Evolutionary conservation across 2,888 invertebrate genomes (phyloP).

Genomic region (Amphimallon solstitiale): DNA sequence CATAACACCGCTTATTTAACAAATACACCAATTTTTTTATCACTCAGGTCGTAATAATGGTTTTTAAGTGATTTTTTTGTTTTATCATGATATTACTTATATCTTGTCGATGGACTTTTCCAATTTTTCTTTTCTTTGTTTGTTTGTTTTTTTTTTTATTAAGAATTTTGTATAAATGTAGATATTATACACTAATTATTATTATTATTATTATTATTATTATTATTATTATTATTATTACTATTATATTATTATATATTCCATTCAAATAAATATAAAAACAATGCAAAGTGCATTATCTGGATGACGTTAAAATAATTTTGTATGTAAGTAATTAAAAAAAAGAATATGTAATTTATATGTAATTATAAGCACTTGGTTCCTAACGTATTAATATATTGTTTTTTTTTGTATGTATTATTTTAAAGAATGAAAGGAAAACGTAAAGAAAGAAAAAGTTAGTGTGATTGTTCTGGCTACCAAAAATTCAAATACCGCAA

Average conservation of each 20-base stretch:
- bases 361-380: constrained; percentile 63
- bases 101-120: constrained; percentile 38
- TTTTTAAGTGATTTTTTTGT: constrained; percentile 37
- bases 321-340: constrained; percentile 53
- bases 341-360: constrained; percentile 54
- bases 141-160: constrained; percentile 19
- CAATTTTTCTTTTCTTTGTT: neutral
- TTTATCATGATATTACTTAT: constrained; percentile 9
- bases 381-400: constrained; percentile 62
- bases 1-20: constrained; percentile 24
- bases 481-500: constrained; percentile 57
- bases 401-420: constrained; percentile 53
- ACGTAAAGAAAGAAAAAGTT: constrained; percentile 27
- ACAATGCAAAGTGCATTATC: constrained; percentile 52
- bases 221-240: constrained; percentile 50
- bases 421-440: constrained; percentile 52
- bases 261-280: constrained; percentile 22
- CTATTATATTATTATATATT: too few species aligned
- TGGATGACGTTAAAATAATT: constrained; percentile 51
- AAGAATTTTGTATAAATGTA: constrained; percentile 57
- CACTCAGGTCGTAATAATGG: constrained; percentile 42
- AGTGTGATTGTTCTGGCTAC: constrained; percentile 48
- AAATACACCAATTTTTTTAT: constrained; percentile 39
- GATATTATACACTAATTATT: constrained; percentile 56
- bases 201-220: constrained; percentile 42